These are phyloP conservation scores for Oreohelix idahoensis DNA, from an alignment of 1,140 invertebrate genomes.

Conservation along the genomic window DNA sequence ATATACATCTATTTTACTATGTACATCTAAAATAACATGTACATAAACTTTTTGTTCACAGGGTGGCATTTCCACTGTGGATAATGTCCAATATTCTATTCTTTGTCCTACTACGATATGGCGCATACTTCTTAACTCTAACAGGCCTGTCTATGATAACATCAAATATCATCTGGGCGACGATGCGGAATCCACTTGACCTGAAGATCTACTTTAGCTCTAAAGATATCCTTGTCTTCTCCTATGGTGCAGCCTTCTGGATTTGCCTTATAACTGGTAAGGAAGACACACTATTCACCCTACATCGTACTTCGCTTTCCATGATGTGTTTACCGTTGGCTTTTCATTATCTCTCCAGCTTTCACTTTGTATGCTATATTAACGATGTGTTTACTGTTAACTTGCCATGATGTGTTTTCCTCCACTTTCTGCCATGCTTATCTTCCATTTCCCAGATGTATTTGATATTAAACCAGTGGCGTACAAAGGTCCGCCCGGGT, in stretches of 20 bases:
- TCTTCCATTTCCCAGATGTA: no score
- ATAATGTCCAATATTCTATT: slow-evolving; percentile 92
- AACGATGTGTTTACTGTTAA: no score
- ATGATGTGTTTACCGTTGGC: no score
- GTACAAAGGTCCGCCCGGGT: no score
- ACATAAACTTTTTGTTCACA: slow-evolving; percentile 74
- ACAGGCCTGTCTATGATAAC: slow-evolving; percentile 80
- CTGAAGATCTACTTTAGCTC: slow-evolving; percentile 83
- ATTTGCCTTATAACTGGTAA: slow-evolving; percentile 88
- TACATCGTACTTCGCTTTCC: no score
- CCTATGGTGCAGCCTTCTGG: slow-evolving; percentile 94
- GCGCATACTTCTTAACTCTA: slow-evolving; percentile 90
- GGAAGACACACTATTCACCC: not conserved
- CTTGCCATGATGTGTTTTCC: no score
- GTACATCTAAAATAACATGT: no score
- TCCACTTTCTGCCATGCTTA: no score
- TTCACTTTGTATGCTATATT: no score
- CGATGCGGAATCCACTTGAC: slow-evolving; percentile 85
- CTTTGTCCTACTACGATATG: slow-evolving; percentile 92
- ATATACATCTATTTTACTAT: no score
- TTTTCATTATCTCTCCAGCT: no score
- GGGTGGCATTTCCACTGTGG: slow-evolving; percentile 92
- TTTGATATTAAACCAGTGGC: no score
- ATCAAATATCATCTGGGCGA: slow-evolving; percentile 87
- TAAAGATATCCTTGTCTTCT: slow-evolving; percentile 73